A percentile compares a stretch with the other conserved stretches of the same genome.
Conservation (phyloP, 2,888 invertebrate species). For the Euzophera pinguis region DNA sequence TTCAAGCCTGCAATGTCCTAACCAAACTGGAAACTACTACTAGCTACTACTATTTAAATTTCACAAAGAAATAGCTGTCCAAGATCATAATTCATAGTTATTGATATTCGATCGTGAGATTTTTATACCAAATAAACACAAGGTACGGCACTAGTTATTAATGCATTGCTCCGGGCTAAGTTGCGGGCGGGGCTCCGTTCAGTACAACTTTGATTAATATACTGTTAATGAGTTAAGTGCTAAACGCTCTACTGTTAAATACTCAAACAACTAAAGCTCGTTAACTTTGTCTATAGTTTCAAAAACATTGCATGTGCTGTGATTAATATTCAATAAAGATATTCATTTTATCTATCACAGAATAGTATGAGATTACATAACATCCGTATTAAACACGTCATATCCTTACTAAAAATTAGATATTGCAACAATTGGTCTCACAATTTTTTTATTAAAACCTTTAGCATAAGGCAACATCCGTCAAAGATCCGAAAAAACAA, state of each 20-base stretch:
- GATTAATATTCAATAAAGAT: too few relatives aligned
- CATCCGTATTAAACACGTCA: too few relatives aligned
- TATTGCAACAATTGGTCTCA: too few relatives aligned
- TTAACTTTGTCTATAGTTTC: slow-evolving; percentile 15
- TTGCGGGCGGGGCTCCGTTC: slow-evolving; percentile 23
- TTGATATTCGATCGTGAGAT: not conserved
- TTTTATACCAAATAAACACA: slow-evolving; percentile 8
- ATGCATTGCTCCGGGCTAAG: slow-evolving; percentile 23
- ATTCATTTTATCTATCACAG: too few relatives aligned
- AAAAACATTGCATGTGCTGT: not conserved
- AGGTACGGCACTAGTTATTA: slow-evolving; percentile 8
- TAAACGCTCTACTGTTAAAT: slow-evolving; percentile 40
- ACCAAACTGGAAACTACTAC: too few relatives aligned
- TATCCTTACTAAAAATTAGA: too few relatives aligned
- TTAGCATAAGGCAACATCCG: too few relatives aligned
- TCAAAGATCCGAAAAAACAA: too few relatives aligned
- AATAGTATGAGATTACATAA: too few relatives aligned
- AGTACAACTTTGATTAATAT: slow-evolving; percentile 53
- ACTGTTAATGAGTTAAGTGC: slow-evolving; percentile 61
- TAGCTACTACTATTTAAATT: too few relatives aligned
- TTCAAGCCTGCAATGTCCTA: too few relatives aligned
- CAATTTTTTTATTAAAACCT: too few relatives aligned
- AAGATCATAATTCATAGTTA: not conserved
- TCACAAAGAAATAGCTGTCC: not conserved
- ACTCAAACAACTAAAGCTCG: slow-evolving; percentile 21